phyloP scores from a whole-genome alignment of 2,888 invertebrate genomes.

The Leptinotarsa juncta region DNA sequence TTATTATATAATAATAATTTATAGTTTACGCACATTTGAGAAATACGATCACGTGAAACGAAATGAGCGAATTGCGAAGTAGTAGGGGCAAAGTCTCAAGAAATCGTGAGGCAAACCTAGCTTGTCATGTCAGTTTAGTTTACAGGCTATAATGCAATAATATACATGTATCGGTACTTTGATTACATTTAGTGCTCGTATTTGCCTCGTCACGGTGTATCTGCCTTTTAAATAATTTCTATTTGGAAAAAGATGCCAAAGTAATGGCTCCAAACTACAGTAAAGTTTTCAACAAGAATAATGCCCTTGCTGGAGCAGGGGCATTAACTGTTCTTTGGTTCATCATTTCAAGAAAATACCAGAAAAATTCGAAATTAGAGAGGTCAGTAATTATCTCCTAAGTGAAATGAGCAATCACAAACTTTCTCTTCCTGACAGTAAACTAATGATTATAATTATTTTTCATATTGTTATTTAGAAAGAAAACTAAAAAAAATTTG shows the following conservation, averaged over 20 bases:
- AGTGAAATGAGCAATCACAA: constrained; percentile 17
- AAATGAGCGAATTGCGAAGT: too few relatives aligned
- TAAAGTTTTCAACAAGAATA: constrained; percentile 78
- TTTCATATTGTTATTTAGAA: constrained; percentile 57
- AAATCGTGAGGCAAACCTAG: too few relatives aligned
- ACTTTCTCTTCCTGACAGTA: constrained; percentile 1
- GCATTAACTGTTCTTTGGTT: constrained; percentile 73
- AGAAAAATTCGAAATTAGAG: constrained; percentile 61
- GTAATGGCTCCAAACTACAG: constrained; percentile 82
- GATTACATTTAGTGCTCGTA: too few relatives aligned
- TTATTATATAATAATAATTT: too few relatives aligned
- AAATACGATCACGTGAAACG: too few relatives aligned
- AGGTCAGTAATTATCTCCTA: constrained; percentile 50
- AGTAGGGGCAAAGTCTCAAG: too few relatives aligned
- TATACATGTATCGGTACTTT: too few relatives aligned
- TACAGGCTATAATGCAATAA: too few relatives aligned
- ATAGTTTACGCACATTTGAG: too few relatives aligned
- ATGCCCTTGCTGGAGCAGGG: constrained; percentile 75
- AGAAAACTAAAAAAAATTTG: constrained; percentile 67
- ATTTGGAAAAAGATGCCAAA: constrained; percentile 28
- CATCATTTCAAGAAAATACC: constrained; percentile 67
- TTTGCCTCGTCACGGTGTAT: too few relatives aligned
- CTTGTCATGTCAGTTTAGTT: too few relatives aligned
- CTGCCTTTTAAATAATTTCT: neutral
- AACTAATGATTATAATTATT: constrained; percentile 13